These are phyloP conservation scores for Ascaphus truei DNA, from an alignment of 2,113 vertebrate genomes.

Conservation along the genomic window DNA sequence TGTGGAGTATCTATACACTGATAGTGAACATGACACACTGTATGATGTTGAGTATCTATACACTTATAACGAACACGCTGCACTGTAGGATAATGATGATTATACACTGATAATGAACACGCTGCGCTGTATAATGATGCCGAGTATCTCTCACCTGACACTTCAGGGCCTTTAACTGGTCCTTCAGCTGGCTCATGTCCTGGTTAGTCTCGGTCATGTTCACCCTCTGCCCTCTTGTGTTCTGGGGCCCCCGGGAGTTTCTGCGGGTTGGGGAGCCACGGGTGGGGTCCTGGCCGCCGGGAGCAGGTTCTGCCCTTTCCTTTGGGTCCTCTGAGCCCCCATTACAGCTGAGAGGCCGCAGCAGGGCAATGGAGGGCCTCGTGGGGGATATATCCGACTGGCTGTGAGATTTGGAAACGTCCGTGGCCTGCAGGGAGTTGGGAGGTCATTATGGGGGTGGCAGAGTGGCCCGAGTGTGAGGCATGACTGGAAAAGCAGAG, in stretches of 20 bases:
- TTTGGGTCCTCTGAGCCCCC: not conserved
- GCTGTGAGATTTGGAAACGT: not conserved
- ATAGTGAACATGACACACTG: no score
- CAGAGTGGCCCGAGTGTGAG: no score
- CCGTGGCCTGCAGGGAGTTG: not conserved
- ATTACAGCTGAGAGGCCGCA: not conserved
- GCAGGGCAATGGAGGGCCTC: no score
- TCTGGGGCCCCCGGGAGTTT: not conserved
- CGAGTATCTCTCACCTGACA: constrained; percentile 54
- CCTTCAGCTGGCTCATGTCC: constrained; percentile 59
- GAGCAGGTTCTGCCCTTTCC: not conserved
- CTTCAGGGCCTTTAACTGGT: constrained; percentile 60
- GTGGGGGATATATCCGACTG: not conserved
- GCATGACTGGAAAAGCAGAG: no score
- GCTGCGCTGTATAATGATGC: not conserved
- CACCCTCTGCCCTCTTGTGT: not conserved
- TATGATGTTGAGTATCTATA: no score
- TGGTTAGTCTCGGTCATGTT: constrained; percentile 1
- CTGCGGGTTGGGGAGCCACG: not conserved
- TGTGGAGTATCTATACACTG: no score
- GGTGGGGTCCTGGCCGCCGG: not conserved
- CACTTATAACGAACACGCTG: no score
- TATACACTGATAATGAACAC: not conserved
- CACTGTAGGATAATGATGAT: no score
- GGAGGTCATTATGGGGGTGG: no score